A percentile compares a stretch with the other conserved stretches of the same genome.
Conservation (phyloP, 2,888 invertebrate species). For the Drosophila prolongata region DNA sequence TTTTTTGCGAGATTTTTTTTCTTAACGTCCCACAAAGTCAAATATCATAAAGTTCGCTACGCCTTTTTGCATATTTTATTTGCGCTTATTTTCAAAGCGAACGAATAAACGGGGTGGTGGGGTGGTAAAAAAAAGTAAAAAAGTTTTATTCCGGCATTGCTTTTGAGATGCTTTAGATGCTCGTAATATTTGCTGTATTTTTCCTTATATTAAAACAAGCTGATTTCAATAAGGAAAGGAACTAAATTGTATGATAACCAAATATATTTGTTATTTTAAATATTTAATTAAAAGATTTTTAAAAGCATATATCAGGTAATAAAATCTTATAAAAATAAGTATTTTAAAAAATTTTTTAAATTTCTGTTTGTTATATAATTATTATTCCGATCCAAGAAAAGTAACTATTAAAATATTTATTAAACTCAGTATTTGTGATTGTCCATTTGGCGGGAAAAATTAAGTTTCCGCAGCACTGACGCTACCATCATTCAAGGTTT, state of each 20-base stretch:
- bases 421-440: no score
- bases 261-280: no score
- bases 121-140: conserved; percentile 47
- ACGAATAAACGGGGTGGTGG: conserved; percentile 11
- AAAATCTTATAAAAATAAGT: not conserved
- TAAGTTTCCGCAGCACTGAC: not conserved
- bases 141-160: conserved; percentile 15
- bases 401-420: no score
- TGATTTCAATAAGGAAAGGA: not conserved
- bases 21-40: conserved; percentile 73
- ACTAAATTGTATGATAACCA: not conserved
- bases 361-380: not conserved
- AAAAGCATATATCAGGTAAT: no score
- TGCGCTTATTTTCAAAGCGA: conserved; percentile 68
- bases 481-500: conserved; percentile 31
- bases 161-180: conserved; percentile 8
- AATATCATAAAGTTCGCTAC: conserved; percentile 80
- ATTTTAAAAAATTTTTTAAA: no score
- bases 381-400: not conserved
- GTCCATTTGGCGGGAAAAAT: no score
- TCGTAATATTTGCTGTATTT: conserved; percentile 6
- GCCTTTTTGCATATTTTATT: conserved; percentile 82
- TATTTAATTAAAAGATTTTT: not conserved
- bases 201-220: conserved; percentile 19
- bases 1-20: conserved; percentile 39